Percentiles rank a stretch among this genome's conserved stretches.
Evolutionary conservation across 2,113 vertebrate genomes (phyloP).

Genomic region (Xenus cinereus): DNA sequence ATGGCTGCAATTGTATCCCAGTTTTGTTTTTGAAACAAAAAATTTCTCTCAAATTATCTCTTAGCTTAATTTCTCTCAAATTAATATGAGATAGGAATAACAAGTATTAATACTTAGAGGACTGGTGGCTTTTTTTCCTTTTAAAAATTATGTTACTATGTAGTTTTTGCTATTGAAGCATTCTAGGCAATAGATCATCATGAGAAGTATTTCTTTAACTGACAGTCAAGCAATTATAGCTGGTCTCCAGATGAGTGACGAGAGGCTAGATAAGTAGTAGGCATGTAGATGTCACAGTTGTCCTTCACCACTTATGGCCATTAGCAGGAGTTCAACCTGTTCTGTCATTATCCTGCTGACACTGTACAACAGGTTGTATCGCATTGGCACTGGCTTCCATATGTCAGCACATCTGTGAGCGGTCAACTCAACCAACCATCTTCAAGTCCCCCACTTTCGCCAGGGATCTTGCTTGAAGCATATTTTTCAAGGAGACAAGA

Average conservation of each 20-base stretch:
- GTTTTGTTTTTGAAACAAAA: not conserved
- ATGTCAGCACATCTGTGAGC: conserved; percentile 86
- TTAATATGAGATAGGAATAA: not conserved
- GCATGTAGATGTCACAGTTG: conserved; percentile 59
- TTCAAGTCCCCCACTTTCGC: conserved; percentile 72
- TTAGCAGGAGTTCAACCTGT: conserved; percentile 76
- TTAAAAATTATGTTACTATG: not conserved
- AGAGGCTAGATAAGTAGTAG: not conserved
- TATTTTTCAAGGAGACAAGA: conserved; percentile 74
- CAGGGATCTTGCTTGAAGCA: conserved; percentile 76
- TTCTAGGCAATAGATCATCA: not conserved
- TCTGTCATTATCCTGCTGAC: conserved; percentile 79
- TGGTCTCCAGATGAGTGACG: not conserved
- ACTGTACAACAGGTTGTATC: conserved; percentile 87
- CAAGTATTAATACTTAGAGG: not conserved
- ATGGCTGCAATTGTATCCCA: not conserved
- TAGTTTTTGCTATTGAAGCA: not conserved
- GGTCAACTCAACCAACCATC: conserved; percentile 73
- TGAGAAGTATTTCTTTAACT: not conserved
- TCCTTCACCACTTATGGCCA: conserved; percentile 70
- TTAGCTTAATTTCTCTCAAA: not conserved
- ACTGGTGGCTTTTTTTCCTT: not conserved
- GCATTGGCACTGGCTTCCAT: conserved; percentile 79
- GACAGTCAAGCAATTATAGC: not conserved
- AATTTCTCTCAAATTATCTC: not conserved